Evolutionary conservation across 2,113 vertebrate genomes (phyloP), one percentile per base, ranked within the genome.

Genomic region (Siphamia tubifer): DNA sequence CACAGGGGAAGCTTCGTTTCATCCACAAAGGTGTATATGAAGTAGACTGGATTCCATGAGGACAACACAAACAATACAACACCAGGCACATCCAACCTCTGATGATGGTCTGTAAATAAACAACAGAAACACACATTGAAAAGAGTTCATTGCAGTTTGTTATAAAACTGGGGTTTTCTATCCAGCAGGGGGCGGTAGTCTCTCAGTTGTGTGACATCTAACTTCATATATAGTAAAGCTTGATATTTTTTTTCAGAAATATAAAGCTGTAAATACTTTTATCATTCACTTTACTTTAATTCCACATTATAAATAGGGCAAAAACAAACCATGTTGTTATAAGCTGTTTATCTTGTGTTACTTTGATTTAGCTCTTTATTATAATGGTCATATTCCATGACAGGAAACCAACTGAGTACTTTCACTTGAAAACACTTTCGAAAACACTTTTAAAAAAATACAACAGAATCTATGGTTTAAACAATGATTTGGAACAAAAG

Each of bases 1-100:
- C 80, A 34, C 94, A 91, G 30, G 92, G 91, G 21, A 89, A 89
- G 31, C 76, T 84, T 39, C 81, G 67, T 2, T 55, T 34, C 64
- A 77, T 81, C 83, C 74, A 83, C 1, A 0, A 0, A 4, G 77
- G 67, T 24, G 34, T 27, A 24, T 45, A 52, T 4, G 52, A 31
- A 63, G 70, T 71, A 30, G n/a, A 52, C 2, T 39, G 55, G 31
- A 87, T 53, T 42, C 67, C 53, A 83, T 15, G 2, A 49, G 60
- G 39, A 8, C 17, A 67, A 39, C 65, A 43, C 9, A 86, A 32
- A 25, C 36, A 54, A 47, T 85, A 52, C 7, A 84, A 23, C 28
- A 79, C 51, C 21, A 84, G 21, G 19, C 40, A 68, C n/a, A 82
- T 24, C 87, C 87, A 83, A 36, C 5, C 49, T 8, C 8, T 74